Percentiles rank a stretch among this genome's conserved stretches.
These are phyloP conservation scores for Chouioia cunea DNA, from an alignment of 2,888 invertebrate genomes.

Conservation along the genomic window DNA sequence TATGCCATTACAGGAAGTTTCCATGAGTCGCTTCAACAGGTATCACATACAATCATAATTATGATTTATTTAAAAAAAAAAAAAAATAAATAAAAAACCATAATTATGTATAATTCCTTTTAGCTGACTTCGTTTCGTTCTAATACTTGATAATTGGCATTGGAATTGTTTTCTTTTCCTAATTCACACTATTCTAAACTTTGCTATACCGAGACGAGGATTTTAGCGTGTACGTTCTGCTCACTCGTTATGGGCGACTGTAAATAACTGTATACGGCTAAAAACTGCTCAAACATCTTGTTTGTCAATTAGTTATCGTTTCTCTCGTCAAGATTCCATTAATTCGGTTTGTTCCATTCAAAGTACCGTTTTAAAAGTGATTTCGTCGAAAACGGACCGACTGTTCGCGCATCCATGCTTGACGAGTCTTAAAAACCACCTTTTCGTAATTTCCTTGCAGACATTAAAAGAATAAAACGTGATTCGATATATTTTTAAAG, in stretches of 20 bases:
- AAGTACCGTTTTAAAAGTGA: constrained; percentile 23
- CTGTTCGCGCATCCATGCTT: constrained; percentile 12
- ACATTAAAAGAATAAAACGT: constrained; percentile 5
- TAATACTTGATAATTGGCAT: constrained; percentile 41
- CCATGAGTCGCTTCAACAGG: too few relatives aligned
- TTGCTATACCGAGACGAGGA: constrained; percentile 4
- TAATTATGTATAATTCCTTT: constrained; percentile 29
- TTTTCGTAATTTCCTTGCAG: constrained; percentile 11
- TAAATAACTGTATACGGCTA: constrained; percentile 34
- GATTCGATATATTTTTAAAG: not conserved
- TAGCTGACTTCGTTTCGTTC: constrained; percentile 11
- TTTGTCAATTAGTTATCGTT: not conserved
- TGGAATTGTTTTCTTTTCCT: constrained; percentile 34
- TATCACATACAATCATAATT: too few relatives aligned
- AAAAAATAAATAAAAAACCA: too few relatives aligned
- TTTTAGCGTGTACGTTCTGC: constrained; percentile 13
- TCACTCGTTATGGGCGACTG: constrained; percentile 35
- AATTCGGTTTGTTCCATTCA: constrained; percentile 12
- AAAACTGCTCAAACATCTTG: constrained; percentile 31
- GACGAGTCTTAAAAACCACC: constrained; percentile 37
- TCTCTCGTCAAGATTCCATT: not conserved
- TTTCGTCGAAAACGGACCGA: constrained; percentile 23
- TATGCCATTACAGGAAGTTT: constrained; percentile 8
- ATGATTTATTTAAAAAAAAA: too few relatives aligned
- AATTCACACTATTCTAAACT: constrained; percentile 38